Evolutionary conservation across 2,888 invertebrate species (phyloP).

Genomic region (Monoplex corrugatus): DNA sequence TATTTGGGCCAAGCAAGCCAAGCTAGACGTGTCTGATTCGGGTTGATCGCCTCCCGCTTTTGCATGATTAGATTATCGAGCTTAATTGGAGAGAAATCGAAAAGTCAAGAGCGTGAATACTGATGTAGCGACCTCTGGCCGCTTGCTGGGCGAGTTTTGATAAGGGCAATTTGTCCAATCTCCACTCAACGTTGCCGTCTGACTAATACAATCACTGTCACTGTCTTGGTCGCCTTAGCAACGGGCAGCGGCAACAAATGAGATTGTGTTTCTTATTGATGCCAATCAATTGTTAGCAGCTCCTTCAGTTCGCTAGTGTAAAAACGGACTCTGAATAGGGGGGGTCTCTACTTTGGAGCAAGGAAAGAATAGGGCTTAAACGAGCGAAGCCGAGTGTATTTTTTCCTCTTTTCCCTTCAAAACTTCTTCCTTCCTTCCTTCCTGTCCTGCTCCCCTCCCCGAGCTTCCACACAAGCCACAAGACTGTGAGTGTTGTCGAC

Average conservation of each 20-base stretch:
- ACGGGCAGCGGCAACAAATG: conserved; percentile 55
- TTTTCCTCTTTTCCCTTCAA: conserved; percentile 19
- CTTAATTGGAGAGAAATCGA: conserved; percentile 54
- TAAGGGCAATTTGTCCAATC: conserved; percentile 51
- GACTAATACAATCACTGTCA: conserved; percentile 56
- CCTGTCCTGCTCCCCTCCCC: neutral
- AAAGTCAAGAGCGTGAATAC: conserved; percentile 52
- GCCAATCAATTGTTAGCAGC: conserved; percentile 54
- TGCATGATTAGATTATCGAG: conserved; percentile 56
- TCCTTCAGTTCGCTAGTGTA: neutral
- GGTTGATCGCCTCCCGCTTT: conserved; percentile 41
- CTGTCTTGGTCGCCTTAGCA: conserved; percentile 54
- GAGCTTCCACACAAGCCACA: no score
- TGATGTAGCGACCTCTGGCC: conserved; percentile 39
- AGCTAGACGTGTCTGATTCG: conserved; percentile 39
- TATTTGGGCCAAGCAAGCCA: neutral
- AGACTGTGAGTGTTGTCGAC: no score
- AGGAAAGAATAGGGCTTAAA: conserved; percentile 44
- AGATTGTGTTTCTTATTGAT: conserved; percentile 56
- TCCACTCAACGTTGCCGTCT: neutral
- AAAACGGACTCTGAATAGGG: neutral
- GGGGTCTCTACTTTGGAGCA: conserved; percentile 6
- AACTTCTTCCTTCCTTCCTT: neutral
- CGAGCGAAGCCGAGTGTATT: conserved; percentile 27
- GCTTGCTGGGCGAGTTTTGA: conserved; percentile 42